phyloP scores from a whole-genome alignment of 2,888 invertebrate species.

The Brachynemurus nebulosus region DNA sequence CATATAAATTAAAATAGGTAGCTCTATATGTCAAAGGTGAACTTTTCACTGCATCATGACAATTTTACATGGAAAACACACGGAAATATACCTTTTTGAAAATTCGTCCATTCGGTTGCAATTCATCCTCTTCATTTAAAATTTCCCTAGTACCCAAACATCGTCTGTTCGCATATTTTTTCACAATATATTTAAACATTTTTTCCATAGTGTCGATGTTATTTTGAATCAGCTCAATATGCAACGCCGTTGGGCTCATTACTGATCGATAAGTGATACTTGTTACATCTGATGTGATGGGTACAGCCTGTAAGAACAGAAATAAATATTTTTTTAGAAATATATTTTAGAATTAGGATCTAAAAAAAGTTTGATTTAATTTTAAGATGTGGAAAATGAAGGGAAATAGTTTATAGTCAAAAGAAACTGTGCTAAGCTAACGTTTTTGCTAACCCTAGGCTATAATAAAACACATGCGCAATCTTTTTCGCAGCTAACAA shows the following conservation, averaged over 20 bases:
- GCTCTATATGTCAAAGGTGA: too few relatives aligned
- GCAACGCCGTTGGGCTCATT: slow-evolving; percentile 52
- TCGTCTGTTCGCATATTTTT: slow-evolving; percentile 54
- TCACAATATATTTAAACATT: slow-evolving; percentile 66
- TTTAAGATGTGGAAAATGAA: too few relatives aligned
- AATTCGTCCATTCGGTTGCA: slow-evolving; percentile 83
- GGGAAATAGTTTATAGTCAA: too few relatives aligned
- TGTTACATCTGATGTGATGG: slow-evolving; percentile 46
- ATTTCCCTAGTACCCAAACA: slow-evolving; percentile 86
- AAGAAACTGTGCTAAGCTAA: too few relatives aligned
- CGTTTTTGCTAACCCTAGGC: too few relatives aligned
- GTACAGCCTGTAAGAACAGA: slow-evolving; percentile 46
- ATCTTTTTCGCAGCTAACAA: too few relatives aligned
- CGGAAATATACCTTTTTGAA: too few relatives aligned
- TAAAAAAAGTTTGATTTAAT: not conserved
- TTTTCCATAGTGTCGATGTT: slow-evolving; percentile 71
- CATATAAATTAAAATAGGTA: too few relatives aligned
- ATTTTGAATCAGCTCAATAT: slow-evolving; percentile 57
- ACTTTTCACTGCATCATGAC: too few relatives aligned
- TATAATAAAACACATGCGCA: too few relatives aligned
- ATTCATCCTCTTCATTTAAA: slow-evolving; percentile 85
- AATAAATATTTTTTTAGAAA: too few relatives aligned
- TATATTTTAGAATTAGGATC: not conserved
- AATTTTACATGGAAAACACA: too few relatives aligned
- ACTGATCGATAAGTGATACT: slow-evolving; percentile 61